These are phyloP conservation scores for Pongo abelii DNA, from an alignment of 2,113 vertebrate species.

Conservation along the genomic window DNA sequence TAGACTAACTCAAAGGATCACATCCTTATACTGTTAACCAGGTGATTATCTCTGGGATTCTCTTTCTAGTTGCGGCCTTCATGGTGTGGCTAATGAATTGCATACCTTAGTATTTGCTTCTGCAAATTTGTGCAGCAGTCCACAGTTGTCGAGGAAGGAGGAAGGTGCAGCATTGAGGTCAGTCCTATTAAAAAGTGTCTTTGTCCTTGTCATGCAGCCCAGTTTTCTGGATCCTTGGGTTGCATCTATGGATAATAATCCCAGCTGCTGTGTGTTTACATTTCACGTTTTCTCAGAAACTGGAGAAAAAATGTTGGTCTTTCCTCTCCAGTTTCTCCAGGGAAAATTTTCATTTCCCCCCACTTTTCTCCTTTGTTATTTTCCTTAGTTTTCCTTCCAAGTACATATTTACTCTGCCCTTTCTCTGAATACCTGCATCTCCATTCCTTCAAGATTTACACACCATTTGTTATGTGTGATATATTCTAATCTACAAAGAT, in stretches of 20 bases:
- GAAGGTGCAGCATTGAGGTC: neutral
- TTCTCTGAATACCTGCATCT: neutral
- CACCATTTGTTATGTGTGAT: neutral
- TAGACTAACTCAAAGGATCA: neutral
- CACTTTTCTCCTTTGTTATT: neutral
- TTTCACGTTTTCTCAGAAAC: neutral
- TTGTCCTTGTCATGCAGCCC: no score
- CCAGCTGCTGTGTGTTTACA: neutral
- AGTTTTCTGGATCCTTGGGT: neutral
- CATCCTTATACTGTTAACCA: neutral
- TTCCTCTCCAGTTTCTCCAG: accelerated
- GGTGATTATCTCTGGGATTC: neutral
- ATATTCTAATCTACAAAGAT: neutral
- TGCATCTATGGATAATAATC: neutral
- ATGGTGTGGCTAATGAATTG: neutral
- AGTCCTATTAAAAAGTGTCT: neutral
- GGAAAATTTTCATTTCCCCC: neutral
- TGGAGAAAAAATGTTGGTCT: no score
- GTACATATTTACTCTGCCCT: neutral
- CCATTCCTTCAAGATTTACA: neutral
- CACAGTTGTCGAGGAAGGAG: neutral
- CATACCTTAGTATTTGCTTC: neutral
- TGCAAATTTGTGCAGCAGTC: neutral
- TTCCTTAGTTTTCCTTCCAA: neutral
- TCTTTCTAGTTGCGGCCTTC: neutral